Evolutionary conservation across 2,113 vertebrate species (phyloP), one percentile per base, ranked within the genome.

Genomic region (Percina caprodes): DNA sequence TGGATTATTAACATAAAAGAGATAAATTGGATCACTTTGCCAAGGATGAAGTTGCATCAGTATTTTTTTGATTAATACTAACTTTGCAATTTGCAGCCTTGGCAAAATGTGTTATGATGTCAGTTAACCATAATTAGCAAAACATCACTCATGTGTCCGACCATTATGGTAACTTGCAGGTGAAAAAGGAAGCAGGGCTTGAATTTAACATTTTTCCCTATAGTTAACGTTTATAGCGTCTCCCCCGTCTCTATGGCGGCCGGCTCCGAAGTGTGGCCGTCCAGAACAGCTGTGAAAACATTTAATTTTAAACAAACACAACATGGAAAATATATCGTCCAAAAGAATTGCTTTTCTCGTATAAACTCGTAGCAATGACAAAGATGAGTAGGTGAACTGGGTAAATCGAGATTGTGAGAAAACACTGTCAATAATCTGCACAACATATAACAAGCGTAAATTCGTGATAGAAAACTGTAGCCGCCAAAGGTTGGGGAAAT

Each of bases 1-100:
- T 79, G 58, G 21, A 80, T 77, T 82, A 59, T 76, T 81, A 61
- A 83, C 82, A 71, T 23, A 49, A 3, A 69, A 42, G n/a, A 59
- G 23, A 23, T n/a, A 3, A n/a, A 16, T 21, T 33, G 45, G 19
- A 77, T 46, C 33, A 35, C 46, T 70, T 52, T 48, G 14, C 63
- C 8, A 48, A 24, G 5, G 19, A 55, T 46, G 14, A 78, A 39
- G 46, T 2, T 35, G 6, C n/a, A n/a, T 77, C 23, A 24, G 33
- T 30, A 54, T 66, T 77, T 74, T 66, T 30, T 10, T 19, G 2
- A 60, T 51, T 30, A 18, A 48, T 23, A 58, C 2, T 58, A 13
- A 3, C 18, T 59, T 45, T 21, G 19, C 24, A 51, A 23, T 62
- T 55, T 54, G 30, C 58, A 12, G 54, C 5, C 42, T 66, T 66